Evolutionary conservation across 2,113 vertebrate species (phyloP).

Genomic region (Monarcha castaneiventris): DNA sequence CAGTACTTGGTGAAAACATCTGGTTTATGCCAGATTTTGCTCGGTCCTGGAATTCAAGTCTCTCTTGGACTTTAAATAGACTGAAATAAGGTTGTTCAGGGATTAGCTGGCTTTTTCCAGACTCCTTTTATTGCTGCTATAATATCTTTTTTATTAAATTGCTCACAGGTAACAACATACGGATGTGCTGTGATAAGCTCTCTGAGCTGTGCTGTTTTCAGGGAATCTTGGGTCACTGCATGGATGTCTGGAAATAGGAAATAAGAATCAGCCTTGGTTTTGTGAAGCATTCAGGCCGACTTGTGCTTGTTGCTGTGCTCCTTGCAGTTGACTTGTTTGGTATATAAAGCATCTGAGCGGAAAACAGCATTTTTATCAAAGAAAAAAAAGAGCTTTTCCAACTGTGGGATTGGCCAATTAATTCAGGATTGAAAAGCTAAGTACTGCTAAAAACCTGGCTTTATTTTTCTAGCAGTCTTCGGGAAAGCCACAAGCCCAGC

Average conservation of each 20-base stretch:
- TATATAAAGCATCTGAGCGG: background rate
- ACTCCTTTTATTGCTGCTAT: slow-evolving; percentile 5
- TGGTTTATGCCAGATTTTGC: slow-evolving; percentile 10
- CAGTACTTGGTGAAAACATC: slow-evolving; percentile 5
- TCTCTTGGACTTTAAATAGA: slow-evolving; percentile 48
- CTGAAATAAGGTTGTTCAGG: slow-evolving; percentile 38
- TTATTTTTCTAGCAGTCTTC: background rate
- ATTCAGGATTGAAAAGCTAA: background rate
- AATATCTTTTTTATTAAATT: slow-evolving; percentile 54
- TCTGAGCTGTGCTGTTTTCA: background rate
- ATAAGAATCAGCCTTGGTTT: background rate
- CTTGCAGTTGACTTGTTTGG: background rate
- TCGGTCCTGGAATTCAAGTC: background rate
- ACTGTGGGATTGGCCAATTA: background rate
- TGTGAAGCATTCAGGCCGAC: background rate
- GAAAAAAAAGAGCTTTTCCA: background rate
- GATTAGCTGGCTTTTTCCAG: slow-evolving; percentile 27
- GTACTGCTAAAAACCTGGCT: background rate
- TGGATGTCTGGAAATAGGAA: background rate
- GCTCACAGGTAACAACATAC: slow-evolving; percentile 8
- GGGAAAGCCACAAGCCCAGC: background rate
- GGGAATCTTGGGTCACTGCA: background rate
- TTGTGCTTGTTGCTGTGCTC: background rate
- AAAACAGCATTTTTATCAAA: slow-evolving; percentile 17
- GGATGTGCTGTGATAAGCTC: background rate